These are phyloP conservation scores for Pimephales promelas DNA, from an alignment of 2,113 vertebrate genomes.

Conservation along the genomic window DNA sequence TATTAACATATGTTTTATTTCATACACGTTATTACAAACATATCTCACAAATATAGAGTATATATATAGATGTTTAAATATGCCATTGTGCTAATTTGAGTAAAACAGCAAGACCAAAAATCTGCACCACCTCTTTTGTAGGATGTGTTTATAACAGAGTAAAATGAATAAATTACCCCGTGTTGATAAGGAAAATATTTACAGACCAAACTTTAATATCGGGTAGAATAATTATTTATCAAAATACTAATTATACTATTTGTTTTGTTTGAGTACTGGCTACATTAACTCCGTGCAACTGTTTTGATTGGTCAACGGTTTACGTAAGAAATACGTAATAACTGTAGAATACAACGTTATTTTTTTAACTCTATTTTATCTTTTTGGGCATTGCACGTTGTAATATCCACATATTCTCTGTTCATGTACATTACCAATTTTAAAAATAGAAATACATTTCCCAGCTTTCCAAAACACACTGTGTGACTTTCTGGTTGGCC, in stretches of 20 bases:
- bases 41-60: not conserved
- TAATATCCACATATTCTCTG: not conserved
- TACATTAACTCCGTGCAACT: conserved; percentile 1
- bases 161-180: not conserved
- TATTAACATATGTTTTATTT: not conserved
- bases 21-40: not conserved
- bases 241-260: not conserved
- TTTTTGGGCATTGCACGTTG: not conserved
- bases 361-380: not conserved
- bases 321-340: not conserved
- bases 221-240: not conserved
- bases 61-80: not conserved
- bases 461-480: not conserved
- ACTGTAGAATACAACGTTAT: no score
- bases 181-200: not conserved
- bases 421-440: not conserved
- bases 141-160: not conserved
- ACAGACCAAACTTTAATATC: not conserved
- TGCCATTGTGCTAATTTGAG: not conserved
- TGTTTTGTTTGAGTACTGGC: not conserved
- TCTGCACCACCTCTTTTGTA: not conserved
- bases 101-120: not conserved
- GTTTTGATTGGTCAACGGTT: not conserved
- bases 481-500: conserved; percentile 13
- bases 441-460: not conserved